These are phyloP conservation scores for Oreotragus oreotragus DNA, from an alignment of 2,113 vertebrate species.

Conservation along the genomic window DNA sequence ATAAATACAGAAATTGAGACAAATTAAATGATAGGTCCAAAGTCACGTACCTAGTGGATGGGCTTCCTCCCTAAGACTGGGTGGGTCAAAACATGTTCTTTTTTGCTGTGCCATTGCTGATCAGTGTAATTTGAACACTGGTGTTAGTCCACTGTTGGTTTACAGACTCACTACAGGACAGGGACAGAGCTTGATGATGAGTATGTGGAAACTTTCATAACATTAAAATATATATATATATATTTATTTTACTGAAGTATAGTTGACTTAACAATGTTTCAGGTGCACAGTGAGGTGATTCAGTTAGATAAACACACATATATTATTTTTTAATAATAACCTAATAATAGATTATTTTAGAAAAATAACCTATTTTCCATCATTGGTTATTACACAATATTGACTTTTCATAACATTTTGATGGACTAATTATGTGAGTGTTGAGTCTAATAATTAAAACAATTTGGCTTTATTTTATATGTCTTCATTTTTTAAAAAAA, in stretches of 20 bases:
- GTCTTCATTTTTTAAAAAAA: neutral
- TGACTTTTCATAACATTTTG: neutral
- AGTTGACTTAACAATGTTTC: neutral
- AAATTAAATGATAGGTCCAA: neutral
- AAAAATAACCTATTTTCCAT: neutral
- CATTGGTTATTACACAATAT: neutral
- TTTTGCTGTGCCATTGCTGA: neutral
- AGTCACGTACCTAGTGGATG: neutral
- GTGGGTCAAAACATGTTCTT: neutral
- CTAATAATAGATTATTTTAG: too few species aligned
- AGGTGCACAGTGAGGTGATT: neutral
- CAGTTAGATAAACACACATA: neutral
- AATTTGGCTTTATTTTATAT: neutral
- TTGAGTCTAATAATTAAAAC: neutral
- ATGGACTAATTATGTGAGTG: neutral
- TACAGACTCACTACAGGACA: neutral
- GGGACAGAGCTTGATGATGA: neutral
- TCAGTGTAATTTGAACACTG: neutral
- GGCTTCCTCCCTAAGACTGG: neutral
- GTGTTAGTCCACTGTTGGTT: neutral
- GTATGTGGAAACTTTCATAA: neutral
- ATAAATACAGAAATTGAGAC: neutral
- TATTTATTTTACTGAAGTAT: neutral
- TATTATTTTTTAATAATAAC: neutral
- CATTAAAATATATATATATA: neutral